Evolutionary conservation across 2,888 invertebrate species (phyloP).

Genomic region (Alcis repandata): DNA sequence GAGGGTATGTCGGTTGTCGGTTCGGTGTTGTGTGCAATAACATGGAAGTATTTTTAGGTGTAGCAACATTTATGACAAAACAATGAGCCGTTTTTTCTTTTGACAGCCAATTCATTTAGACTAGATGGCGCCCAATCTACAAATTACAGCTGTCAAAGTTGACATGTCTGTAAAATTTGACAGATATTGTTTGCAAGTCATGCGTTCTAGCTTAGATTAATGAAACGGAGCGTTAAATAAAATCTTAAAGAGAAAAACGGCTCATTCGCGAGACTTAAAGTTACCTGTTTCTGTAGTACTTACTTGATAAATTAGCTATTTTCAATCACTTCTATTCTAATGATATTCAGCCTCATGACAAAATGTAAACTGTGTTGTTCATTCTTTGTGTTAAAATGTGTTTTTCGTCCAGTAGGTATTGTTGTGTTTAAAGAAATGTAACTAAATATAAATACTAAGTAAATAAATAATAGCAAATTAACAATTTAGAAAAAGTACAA

Average conservation of each 20-base stretch:
- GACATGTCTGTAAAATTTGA: too few relatives aligned
- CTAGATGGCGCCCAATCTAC: too few relatives aligned
- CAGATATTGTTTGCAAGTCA: too few relatives aligned
- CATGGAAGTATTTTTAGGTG: constrained; percentile 17
- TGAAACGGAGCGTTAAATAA: too few relatives aligned
- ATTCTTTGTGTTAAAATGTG: too few relatives aligned
- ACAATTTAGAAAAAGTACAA: constrained; percentile 14
- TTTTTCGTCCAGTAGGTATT: neutral
- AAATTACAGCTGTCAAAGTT: too few relatives aligned
- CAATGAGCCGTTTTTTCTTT: too few relatives aligned
- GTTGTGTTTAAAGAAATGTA: too few relatives aligned
- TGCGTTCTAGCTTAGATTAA: too few relatives aligned
- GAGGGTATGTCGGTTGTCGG: constrained; percentile 1
- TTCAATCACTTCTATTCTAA: neutral
- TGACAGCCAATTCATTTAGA: too few relatives aligned
- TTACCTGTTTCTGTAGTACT: constrained; percentile 15
- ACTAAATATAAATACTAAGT: neutral
- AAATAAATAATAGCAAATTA: neutral
- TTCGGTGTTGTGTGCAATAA: constrained; percentile 8
- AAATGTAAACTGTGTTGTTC: constrained; percentile 1
- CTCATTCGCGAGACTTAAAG: constrained; percentile 13
- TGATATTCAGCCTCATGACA: constrained; percentile 9
- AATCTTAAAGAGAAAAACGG: too few relatives aligned
- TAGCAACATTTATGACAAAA: constrained; percentile 27
- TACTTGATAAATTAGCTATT: neutral